Evolutionary conservation across 1,140 invertebrate genomes (phyloP).

Genomic region (Pomacea maculata): DNA sequence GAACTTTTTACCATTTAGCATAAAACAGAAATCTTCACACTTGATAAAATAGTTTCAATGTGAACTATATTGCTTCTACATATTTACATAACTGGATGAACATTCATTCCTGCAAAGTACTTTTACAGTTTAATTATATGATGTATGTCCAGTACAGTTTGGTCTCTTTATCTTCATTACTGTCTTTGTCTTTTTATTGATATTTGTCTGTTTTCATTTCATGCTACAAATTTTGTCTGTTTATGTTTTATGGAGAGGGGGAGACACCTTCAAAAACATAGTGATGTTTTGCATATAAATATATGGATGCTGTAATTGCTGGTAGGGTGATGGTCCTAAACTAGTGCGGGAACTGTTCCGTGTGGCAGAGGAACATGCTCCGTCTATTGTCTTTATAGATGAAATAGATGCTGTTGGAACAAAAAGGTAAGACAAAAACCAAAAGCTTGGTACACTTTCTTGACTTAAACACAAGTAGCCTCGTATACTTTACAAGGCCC

Average conservation of each 20-base stretch:
- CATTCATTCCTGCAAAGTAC: no score
- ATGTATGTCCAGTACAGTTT: no score
- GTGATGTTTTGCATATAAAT: not conserved
- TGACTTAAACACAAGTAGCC: not conserved
- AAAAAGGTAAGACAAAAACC: slow-evolving; percentile 74
- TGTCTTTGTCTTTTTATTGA: not conserved
- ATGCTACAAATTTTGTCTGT: not conserved
- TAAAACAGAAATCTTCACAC: no score
- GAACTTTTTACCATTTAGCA: no score
- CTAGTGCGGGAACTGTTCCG: slow-evolving; percentile 96
- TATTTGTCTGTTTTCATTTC: not conserved
- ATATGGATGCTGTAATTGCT: not conserved
- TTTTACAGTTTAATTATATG: no score
- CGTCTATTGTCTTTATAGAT: slow-evolving; percentile 99
- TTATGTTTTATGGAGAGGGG: slow-evolving; percentile 20
- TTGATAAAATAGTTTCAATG: no score
- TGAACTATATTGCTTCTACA: no score
- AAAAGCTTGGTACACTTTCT: not conserved
- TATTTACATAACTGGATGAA: no score
- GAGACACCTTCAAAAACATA: not conserved
- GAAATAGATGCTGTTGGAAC: slow-evolving; percentile 99
- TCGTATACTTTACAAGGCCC: not conserved
- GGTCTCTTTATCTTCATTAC: no score
- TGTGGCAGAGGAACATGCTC: slow-evolving; percentile 99
- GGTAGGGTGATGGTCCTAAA: slow-evolving; percentile 96